Base-by-base conservation (phyloP, 2,888 invertebrate species). In the Argynnis bischoffii region DNA sequence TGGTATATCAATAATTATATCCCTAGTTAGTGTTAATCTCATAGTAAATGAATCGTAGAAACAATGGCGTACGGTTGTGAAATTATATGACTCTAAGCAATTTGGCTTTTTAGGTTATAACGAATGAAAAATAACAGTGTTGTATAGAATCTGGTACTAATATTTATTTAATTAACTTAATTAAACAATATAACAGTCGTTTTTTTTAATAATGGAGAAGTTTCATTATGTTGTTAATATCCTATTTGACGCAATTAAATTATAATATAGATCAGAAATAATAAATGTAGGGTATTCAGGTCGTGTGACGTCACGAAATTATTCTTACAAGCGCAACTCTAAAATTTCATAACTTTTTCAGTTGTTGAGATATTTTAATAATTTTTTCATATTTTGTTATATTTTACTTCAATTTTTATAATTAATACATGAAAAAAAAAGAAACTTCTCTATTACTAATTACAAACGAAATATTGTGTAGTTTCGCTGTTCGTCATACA, bases 31-130 rank as follows among this genome's bases (percentile, higher is more conserved):
- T 47, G 8, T 15, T 46, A 59, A 59, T n/a, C 2, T 57, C 15
- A n/a, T 47, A 55, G 11, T 55, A 55, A 55, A 55, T n/a, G 35
- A 35, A 8, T 35, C 35, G 5, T 13, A 47, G 15, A 35, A 55
- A 56, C 18, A 59, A 59, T 54, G 53, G 47, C 18, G 47, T 60
- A 14, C 13, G 66, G 66, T 66, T 66, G 59, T 66, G 66, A 66
- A 31, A 53, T 46, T 46, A 21, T 64, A 26, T 50, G 51, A 65
- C 46, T 47, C 47, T 59, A 65, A 61, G 69, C 70, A 72, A 66
- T 67, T 69, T 70, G 66, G 72, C 70, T 65, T 57, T 67, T 67
- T 63, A 66, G 66, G 66, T 66, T 50, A 16, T 35, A 41, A 55
- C 35, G 2, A 16, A 21, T 21, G 48, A 35, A 46, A 48, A 59